Conservation (phyloP, 2,888 invertebrate genomes). For the Phalangium opilio region DNA sequence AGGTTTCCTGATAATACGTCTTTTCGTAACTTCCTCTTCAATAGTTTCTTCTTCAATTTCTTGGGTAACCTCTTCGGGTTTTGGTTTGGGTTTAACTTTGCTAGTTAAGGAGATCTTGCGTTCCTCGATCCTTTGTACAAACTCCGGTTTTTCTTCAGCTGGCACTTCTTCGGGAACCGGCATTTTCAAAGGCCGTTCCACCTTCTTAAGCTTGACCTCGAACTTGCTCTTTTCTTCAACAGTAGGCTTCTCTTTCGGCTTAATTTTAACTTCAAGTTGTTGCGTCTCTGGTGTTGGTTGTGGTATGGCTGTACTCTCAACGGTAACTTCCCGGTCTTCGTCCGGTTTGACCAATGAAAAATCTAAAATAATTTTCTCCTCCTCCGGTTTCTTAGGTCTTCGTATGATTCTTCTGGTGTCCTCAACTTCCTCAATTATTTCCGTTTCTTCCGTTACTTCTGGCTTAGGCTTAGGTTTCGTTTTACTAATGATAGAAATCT, state of each 20-base stretch:
- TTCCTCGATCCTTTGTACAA: background rate
- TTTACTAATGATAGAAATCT: conserved; percentile 4
- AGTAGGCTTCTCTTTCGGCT: conserved; percentile 8
- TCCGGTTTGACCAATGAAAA: background rate
- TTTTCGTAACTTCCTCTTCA: background rate
- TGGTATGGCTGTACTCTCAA: background rate
- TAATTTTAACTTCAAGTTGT: background rate
- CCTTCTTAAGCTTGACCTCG: conserved; percentile 6
- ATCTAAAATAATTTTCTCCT: background rate
- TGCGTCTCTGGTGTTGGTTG: conserved; percentile 3
- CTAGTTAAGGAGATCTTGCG: conserved; percentile 2
- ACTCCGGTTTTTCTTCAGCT: background rate
- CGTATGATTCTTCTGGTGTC: background rate
- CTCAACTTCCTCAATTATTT: background rate
- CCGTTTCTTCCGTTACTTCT: conserved; percentile 3
- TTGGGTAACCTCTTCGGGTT: conserved; percentile 2
- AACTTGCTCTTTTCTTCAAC: conserved; percentile 1
- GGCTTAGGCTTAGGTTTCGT: background rate
- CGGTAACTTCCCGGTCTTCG: background rate
- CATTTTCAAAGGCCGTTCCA: no score
- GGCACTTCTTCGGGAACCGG: background rate
- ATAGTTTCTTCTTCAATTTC: background rate
- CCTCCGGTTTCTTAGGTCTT: background rate
- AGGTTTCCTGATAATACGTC: background rate
- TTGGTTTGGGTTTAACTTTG: conserved; percentile 6